Base-by-base conservation (phyloP, 2,888 invertebrate genomes). In the Drosophila fulvimacula region DNA sequence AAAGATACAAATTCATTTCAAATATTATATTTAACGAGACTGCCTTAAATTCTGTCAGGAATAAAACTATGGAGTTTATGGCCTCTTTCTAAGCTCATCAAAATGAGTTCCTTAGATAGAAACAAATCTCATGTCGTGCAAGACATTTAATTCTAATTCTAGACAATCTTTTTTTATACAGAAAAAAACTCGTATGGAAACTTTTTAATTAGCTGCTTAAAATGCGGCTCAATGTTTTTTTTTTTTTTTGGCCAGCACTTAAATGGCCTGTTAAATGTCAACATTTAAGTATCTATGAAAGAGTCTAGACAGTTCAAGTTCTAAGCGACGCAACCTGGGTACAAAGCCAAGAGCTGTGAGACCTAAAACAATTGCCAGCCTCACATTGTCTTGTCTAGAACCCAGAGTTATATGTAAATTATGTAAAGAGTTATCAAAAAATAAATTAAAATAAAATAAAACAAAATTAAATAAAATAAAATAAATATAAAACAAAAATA, bases 141-240 rank as follows among this genome's bases (percentile, higher is more conserved):
- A 48, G n/a, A 30, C 46, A 17, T 30, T 30, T 30, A n/a, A 46
- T 30, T 27, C 17, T 30, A 27, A 17, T 30, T 46, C 17, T 5
- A 46, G 17, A 30, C 11, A 30, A 30, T 10, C 27, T 24, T 15
- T 15, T 44, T 27, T 5, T 11, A 5, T 27, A 17, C 1, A 30
- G 30, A 10, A 11, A n/a, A 48, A 48, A 32, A 36, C 21, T 17
- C 19, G 64, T n/a, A 36, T 51, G 21, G 27, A 49, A 49, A 36
- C 36, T 51, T 61, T 51, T 27, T 21, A 15, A 68, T n/a, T 30
- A 27, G 19, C 56, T 46, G 27, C 38, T 55, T 41, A 34, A 27
- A 46, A 62, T 38, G 19, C 38, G 62, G 15, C 19, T 24, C 44
- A 39, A 46, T 32, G 13, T n/a, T n/a, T 38, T n/a, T n/a, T n/a